Base-by-base conservation (phyloP, 2,113 vertebrate genomes). In the Phocoena phocoena region DNA sequence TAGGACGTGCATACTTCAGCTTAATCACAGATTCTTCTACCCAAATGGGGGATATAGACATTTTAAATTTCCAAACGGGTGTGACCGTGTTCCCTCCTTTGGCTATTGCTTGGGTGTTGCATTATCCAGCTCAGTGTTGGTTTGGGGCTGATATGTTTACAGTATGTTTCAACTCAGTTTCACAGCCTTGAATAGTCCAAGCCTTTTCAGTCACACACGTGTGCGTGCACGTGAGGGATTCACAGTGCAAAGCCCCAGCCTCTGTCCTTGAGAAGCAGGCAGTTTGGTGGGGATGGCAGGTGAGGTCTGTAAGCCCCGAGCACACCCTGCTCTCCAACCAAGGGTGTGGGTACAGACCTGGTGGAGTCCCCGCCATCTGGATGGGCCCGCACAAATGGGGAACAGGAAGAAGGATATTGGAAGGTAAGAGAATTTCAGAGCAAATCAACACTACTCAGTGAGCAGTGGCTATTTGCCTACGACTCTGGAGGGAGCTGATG, bases 231-330 rank as follows among this genome's bases (percentile, higher is more conserved):
- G 14, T 8, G 1, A 20, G 23, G 38, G 3, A 58, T 12, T 9
- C 3, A 36, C 1, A 33, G 79, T 15, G 0, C 47, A 18, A 47
- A 18, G 6, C 2, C 13, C 5, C 20, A 8, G 1, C 14, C 5
- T 20, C 6, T 67, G 33, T 50, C 71, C 8, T 23, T 23, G 41
- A 85, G 63, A 17, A 68, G 36, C 31, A 33, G 13, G 20, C 8
- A 1, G 12, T 11, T 6, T 44, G 17, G 36, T 4, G 15, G 55
- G 15, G 17, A 55, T 7, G n/a, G n/a, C 10, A 3, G 77, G 38
- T 10, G 81, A 38, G 6, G 50, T 5, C 65, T 23, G 18, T 15
- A 9, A 41, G 28, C 28, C 28, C 4, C 0, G 2, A 12, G 1
- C 23, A 2, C 1, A 50, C 8, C 28, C 38, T 60, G 33, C 23